Conservation (phyloP, 2,888 invertebrate species). For the Nesidiocoris tenuis region DNA sequence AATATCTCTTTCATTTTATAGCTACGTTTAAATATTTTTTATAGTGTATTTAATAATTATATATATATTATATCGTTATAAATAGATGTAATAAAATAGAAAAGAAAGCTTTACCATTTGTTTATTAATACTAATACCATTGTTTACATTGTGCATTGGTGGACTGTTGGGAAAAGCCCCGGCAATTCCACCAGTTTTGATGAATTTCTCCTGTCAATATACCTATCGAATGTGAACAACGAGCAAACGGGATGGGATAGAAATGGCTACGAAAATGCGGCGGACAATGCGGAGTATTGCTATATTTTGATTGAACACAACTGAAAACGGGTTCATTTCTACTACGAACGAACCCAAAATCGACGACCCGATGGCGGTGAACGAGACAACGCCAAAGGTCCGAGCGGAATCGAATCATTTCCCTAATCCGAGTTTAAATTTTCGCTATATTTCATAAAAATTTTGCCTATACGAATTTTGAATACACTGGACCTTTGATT, state of each 20-base stretch:
- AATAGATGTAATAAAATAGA: constrained; percentile 53
- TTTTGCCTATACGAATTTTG: constrained; percentile 15
- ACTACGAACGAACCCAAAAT: too few species aligned
- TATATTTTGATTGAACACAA: neutral
- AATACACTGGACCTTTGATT: constrained; percentile 1
- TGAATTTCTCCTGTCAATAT: constrained; percentile 8
- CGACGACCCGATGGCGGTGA: too few species aligned
- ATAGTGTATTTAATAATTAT: constrained; percentile 49
- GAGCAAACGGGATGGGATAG: neutral
- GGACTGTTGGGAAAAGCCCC: constrained; percentile 44
- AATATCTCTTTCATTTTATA: constrained; percentile 50
- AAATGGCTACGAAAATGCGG: neutral
- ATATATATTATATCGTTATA: constrained; percentile 48
- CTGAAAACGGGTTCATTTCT: too few species aligned
- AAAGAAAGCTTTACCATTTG: constrained; percentile 50
- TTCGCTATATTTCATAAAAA: neutral
- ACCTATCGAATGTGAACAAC: neutral
- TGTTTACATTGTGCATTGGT: constrained; percentile 50
- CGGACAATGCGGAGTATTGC: neutral
- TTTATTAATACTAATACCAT: constrained; percentile 49
- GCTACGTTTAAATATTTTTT: constrained; percentile 50
- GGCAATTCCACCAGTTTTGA: constrained; percentile 19
- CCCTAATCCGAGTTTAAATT: neutral
- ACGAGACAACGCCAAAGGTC: neutral
- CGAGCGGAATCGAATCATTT: neutral